Percentiles rank a stretch among this genome's conserved stretches.
These are phyloP conservation scores for Drosophila vallismaia DNA, from an alignment of 2,888 invertebrate genomes.

Conservation along the genomic window DNA sequence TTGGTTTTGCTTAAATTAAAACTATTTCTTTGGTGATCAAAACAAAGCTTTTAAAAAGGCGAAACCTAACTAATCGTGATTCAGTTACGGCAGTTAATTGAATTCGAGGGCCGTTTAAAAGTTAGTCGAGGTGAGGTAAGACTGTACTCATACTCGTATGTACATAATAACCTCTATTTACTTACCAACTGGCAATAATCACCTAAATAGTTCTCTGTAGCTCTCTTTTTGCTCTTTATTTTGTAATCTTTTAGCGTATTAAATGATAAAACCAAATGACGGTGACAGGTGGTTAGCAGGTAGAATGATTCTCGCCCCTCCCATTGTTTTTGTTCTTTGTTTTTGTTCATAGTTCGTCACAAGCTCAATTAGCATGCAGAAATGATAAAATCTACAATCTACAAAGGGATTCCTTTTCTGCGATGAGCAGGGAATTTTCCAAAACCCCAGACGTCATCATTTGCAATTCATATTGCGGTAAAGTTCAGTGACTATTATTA, in stretches of 20 bases:
- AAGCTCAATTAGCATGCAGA: slow-evolving; percentile 41
- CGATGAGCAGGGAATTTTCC: slow-evolving; percentile 37
- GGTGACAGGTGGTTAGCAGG: slow-evolving; percentile 28
- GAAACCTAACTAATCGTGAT: too few species aligned
- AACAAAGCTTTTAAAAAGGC: too few species aligned
- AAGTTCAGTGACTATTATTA: slow-evolving; percentile 28
- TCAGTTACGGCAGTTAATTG: neutral
- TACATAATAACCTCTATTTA: neutral
- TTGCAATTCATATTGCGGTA: slow-evolving; percentile 35
- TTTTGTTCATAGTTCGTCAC: slow-evolving; percentile 30
- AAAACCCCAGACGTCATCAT: slow-evolving; percentile 28
- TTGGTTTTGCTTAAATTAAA: too few species aligned
- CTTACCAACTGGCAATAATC: slow-evolving; percentile 32
- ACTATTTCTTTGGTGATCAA: too few species aligned
- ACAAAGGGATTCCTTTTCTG: slow-evolving; percentile 33
- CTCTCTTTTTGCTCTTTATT: slow-evolving; percentile 4
- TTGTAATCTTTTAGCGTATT: slow-evolving; percentile 11
- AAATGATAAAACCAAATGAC: slow-evolving; percentile 39
- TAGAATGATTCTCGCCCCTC: slow-evolving; percentile 19
- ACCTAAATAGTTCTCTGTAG: slow-evolving; percentile 13
- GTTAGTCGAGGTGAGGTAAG: neutral
- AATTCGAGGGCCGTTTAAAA: neutral
- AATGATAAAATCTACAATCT: slow-evolving; percentile 12
- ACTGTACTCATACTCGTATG: slow-evolving; percentile 6
- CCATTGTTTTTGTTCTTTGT: slow-evolving; percentile 13